These are phyloP conservation scores for Sinodicranocentrus sp. DNA, from an alignment of 2,888 invertebrate species.

Conservation along the genomic window DNA sequence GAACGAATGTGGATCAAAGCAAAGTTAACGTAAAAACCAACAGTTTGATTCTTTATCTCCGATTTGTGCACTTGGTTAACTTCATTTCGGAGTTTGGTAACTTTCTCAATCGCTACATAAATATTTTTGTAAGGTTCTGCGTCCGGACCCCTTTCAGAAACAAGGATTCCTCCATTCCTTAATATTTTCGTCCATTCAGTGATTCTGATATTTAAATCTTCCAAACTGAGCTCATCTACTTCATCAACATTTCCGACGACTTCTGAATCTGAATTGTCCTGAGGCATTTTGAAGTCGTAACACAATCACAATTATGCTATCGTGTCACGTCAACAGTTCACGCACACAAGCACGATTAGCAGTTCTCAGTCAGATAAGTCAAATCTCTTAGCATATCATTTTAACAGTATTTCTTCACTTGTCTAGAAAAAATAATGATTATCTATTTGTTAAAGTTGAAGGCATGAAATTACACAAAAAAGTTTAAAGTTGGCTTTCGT, in stretches of 20 bases:
- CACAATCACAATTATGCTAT: neutral
- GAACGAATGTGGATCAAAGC: slow-evolving; percentile 73
- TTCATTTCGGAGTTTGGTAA: slow-evolving; percentile 38
- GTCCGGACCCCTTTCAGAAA: slow-evolving; percentile 52
- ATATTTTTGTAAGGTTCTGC: slow-evolving; percentile 72
- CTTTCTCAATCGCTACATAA: slow-evolving; percentile 67
- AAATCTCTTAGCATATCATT: too few species aligned
- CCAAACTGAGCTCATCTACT: slow-evolving; percentile 25
- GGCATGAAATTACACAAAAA: too few species aligned
- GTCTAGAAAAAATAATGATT: too few species aligned
- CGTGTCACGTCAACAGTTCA: too few species aligned
- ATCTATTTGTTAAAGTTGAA: too few species aligned
- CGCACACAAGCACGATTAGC: too few species aligned
- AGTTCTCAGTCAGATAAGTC: too few species aligned
- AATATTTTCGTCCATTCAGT: slow-evolving; percentile 55
- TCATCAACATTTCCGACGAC: neutral
- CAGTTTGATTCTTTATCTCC: slow-evolving; percentile 20
- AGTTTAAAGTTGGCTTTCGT: too few species aligned
- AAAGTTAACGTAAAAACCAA: slow-evolving; percentile 68
- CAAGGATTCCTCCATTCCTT: slow-evolving; percentile 25
- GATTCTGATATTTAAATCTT: slow-evolving; percentile 38
- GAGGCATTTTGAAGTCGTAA: slow-evolving; percentile 51
- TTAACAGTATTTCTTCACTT: too few species aligned
- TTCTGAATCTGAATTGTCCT: slow-evolving; percentile 4
- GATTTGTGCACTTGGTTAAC: slow-evolving; percentile 30